Base-by-base conservation (phyloP, 2,888 invertebrate genomes). In the Gonocerus acuteangulatus region DNA sequence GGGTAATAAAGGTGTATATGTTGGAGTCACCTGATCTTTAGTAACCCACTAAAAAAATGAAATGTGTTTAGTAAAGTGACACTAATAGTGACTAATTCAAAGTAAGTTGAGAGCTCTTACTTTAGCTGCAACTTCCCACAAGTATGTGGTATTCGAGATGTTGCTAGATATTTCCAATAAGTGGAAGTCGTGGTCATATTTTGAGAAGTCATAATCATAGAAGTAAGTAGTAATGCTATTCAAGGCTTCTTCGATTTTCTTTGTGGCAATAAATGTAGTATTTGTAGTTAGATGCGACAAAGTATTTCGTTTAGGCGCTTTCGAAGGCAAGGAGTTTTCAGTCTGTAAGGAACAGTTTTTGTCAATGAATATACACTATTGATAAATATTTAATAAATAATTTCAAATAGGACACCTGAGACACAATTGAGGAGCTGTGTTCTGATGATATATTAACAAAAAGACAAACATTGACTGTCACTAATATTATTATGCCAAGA, bases 1-100 rank as follows among this genome's bases (percentile, higher is more conserved):
- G 6, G 87, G 86, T 66, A 86, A 69, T 64, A 76, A 73, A 9
- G 75, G 71, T 52, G 74, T 75, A 19, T 65, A 67, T n/a, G 69
- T 65, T 63, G 76, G 72, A 48, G 75, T 71, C 19, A 78, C 64
- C 63, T 73, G 71, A 16, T 71, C 69, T 63, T 71, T 70, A 34
- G 72, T 71, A 44, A 75, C 72, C 75, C 76, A 75, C 65, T 73
- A 57, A 9, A 65, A 60, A 54, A 49, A 13, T 57, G 42, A 44
- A 52, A 56, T 16, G 2, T n/a, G 16, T n/a, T 51, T 15, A 27
- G 27, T 27, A 27, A 9, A 27, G 27, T 27, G 27, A 27, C 9
- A 27, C 4, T 6, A 6, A 27, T 27, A 27, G 27, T n/a, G n/a
- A n/a, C n/a, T n/a, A n/a, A n/a, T n/a, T n/a, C n/a, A n/a, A n/a